Conservation (phyloP, 2,797 vertebrate species). For the Argya squamiceps region DNA sequence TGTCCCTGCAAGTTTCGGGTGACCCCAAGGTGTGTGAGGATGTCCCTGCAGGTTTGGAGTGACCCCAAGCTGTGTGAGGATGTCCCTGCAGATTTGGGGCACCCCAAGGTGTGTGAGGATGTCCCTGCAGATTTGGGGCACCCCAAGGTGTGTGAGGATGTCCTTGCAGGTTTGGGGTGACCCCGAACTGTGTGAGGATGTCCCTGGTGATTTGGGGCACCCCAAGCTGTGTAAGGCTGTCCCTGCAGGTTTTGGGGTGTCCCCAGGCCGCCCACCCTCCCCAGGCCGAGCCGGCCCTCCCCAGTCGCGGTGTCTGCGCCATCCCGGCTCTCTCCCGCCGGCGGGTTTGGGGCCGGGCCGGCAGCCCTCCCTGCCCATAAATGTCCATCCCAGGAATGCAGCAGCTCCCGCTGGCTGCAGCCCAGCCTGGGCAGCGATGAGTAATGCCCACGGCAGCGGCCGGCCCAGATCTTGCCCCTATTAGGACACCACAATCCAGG, state of each 20-base stretch:
- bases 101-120: too few species aligned
- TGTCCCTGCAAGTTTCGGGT: too few species aligned
- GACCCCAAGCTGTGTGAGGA: too few species aligned
- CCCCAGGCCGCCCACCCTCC: neutral
- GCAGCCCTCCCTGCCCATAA: neutral
- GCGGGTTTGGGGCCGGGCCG: neutral
- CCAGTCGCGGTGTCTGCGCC: fast-evolving
- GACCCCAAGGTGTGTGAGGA: too few species aligned
- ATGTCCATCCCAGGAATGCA: neutral
- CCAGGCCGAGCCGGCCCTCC: fast-evolving
- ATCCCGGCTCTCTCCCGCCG: neutral
- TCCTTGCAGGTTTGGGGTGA: fast-evolving
- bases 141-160: too few species aligned
- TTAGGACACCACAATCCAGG: neutral
- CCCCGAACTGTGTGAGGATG: fast-evolving
- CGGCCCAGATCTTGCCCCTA: neutral
- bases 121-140: too few species aligned
- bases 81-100: too few species aligned
- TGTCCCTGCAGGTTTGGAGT: too few species aligned
- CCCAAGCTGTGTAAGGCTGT: neutral
- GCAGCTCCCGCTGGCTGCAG: neutral
- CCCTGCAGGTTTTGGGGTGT: neutral
- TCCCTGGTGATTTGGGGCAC: fast-evolving
- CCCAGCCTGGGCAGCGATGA: neutral
- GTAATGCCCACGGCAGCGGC: fast-evolving